Base-by-base conservation (phyloP, 2,888 invertebrate species). In the Drosophila nr. perissopoda region DNA sequence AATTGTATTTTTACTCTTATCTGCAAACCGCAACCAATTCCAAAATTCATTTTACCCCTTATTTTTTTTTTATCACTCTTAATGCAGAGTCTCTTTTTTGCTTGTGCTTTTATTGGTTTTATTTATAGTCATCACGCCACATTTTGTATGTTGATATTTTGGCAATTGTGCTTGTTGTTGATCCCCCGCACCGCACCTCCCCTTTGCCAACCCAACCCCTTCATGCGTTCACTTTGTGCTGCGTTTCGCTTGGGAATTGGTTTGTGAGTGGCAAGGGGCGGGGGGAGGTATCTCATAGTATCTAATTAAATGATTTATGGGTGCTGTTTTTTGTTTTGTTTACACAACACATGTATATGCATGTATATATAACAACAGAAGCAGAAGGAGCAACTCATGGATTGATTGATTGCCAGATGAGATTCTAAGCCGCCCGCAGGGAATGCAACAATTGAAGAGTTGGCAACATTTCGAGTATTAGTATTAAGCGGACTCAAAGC, bases 51-150 rank as follows among this genome's bases (percentile, higher is more conserved):
- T 36, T 63, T 63, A 40, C 56, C 40, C 69, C 29, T 66, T 65
- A 58, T 53, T 4, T 65, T 75, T 86, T 73, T 86, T 85, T 73
- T 78, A 80, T 84, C 76, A 70, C 69, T 69, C 69, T 69, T 70
- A 62, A 52, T 54, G 64, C 36, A 52, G 53, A 69, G 67, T 25
- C 8, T 45, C 16, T 45, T 69, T 65, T 45, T 69, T 63, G 42
- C 64, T 81, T 65, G 21, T 78, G 69, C 59, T 74, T 73, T 73
- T 80, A 70, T 75, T 67, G 82, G 71, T 84, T 69, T 76, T 84
- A 84, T 84, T 87, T 87, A 72, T 87, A 84, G 82, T 67, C 80
- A 84, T 84, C 84, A 84, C 84, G 84, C 84, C 84, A 84, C 84
- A 31, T 84, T 84, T 33, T 25, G 56, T 71, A 73, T 64, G 57